phyloP scores from a whole-genome alignment of 2,888 invertebrate species.

The Drosophila neonasuta region DNA sequence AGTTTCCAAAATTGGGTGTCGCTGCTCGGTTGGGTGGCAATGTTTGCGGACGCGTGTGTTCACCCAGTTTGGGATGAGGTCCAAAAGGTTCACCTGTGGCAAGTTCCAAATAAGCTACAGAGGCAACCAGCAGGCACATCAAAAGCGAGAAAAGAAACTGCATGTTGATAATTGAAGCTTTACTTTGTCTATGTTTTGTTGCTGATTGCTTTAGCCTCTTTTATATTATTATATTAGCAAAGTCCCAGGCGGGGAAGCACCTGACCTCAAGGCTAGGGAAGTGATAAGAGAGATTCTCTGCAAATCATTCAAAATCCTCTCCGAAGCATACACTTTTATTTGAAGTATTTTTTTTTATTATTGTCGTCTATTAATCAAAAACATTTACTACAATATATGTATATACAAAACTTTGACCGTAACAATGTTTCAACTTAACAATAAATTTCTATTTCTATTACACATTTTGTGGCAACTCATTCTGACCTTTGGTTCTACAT shows the following conservation, averaged over 20 bases:
- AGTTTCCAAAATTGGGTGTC: slow-evolving; percentile 20
- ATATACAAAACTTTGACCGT: slow-evolving; percentile 46
- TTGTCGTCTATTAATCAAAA: not conserved
- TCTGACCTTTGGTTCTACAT: not conserved
- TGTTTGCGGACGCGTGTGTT: slow-evolving; percentile 27
- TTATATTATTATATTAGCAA: slow-evolving; percentile 12
- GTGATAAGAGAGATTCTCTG: slow-evolving; percentile 15
- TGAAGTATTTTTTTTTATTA: not conserved
- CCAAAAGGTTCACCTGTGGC: slow-evolving; percentile 19
- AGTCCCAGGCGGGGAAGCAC: slow-evolving; percentile 14
- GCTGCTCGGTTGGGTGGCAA: slow-evolving; percentile 44
- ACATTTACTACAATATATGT: slow-evolving; percentile 15
- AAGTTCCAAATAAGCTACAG: slow-evolving; percentile 30
- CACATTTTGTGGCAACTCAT: slow-evolving; percentile 11
- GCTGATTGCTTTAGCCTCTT: not conserved
- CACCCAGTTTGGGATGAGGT: slow-evolving; percentile 10
- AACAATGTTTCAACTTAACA: slow-evolving; percentile 42
- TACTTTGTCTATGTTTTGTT: not conserved
- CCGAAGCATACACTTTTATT: not conserved
- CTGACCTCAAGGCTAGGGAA: not conserved
- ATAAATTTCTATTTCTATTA: slow-evolving; percentile 29
- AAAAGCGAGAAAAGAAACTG: slow-evolving; percentile 38
- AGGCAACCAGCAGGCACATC: slow-evolving; percentile 35
- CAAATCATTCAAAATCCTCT: slow-evolving; percentile 5
- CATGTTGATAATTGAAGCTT: slow-evolving; percentile 42